A percentile compares a stretch with the other conserved stretches of the same genome.
These are phyloP conservation scores for Pygmarrhopalites habei DNA, from an alignment of 1,140 invertebrate genomes.

Conservation along the genomic window DNA sequence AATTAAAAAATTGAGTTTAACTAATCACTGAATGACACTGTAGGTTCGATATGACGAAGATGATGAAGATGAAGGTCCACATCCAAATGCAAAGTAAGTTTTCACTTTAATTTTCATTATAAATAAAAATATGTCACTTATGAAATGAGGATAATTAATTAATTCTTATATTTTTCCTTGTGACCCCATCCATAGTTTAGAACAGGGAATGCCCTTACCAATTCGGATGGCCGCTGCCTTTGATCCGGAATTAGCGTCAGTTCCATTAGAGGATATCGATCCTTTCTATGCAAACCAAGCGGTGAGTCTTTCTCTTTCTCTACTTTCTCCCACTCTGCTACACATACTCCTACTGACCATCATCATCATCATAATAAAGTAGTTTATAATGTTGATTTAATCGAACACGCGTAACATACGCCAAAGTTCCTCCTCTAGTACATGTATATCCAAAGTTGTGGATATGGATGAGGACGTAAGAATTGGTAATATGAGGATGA, in stretches of 20 bases:
- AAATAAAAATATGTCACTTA: too few relatives aligned
- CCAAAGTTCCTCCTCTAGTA: too few relatives aligned
- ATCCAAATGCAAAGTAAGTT: constrained; percentile 85
- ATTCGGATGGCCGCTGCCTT: constrained; percentile 81
- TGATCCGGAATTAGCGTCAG: constrained; percentile 81
- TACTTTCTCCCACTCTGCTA: neutral
- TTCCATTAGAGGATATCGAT: constrained; percentile 92
- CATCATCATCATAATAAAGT: neutral
- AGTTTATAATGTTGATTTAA: neutral
- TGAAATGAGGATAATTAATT: too few relatives aligned
- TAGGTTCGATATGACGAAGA: constrained; percentile 90
- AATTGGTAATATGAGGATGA: too few relatives aligned
- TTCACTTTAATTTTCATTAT: too few relatives aligned
- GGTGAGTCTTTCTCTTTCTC: constrained; percentile 51
- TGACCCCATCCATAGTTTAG: too few relatives aligned
- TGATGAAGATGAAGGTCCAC: constrained; percentile 90
- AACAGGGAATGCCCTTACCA: constrained; percentile 65
- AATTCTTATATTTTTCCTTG: too few relatives aligned
- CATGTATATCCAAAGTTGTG: too few relatives aligned
- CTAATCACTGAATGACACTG: neutral
- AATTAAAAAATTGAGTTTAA: neutral
- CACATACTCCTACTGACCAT: neutral
- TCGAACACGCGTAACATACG: too few relatives aligned
- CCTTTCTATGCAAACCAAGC: constrained; percentile 83
- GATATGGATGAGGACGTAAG: too few relatives aligned